These are phyloP conservation scores for Paedocypris sp. DNA, from an alignment of 2,113 vertebrate species.

Conservation along the genomic window DNA sequence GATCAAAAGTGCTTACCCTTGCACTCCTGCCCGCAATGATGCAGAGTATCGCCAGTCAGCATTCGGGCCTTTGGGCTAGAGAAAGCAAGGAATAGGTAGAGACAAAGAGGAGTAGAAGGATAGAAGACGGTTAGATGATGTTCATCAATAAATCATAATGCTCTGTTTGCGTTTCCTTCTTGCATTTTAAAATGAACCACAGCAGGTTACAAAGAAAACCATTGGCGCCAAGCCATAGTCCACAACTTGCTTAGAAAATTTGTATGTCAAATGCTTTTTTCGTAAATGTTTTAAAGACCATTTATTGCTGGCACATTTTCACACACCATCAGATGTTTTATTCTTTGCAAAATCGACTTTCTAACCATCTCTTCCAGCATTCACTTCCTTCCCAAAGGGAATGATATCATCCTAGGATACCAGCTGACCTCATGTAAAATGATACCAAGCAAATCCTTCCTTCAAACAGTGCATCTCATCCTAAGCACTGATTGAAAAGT, in stretches of 20 bases:
- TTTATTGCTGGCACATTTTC: too few species aligned
- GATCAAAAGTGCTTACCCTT: conserved; percentile 74
- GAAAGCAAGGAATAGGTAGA: conserved; percentile 15
- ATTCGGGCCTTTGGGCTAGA: conserved; percentile 87
- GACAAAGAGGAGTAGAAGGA: conserved; percentile 13
- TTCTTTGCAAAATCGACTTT: neutral
- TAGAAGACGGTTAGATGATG: conserved; percentile 45
- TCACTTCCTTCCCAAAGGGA: neutral
- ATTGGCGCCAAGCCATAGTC: conserved; percentile 29
- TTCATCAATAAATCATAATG: conserved; percentile 63
- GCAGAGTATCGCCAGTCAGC: conserved; percentile 98
- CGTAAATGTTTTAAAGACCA: too few species aligned
- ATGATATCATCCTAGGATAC: conserved; percentile 32
- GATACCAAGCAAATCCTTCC: conserved; percentile 15
- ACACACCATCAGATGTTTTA: neutral
- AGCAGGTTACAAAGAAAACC: conserved; percentile 34
- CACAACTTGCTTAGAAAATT: conserved; percentile 26
- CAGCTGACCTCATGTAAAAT: conserved; percentile 33
- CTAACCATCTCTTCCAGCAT: neutral
- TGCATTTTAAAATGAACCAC: conserved; percentile 47
- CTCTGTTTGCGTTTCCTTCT: conserved; percentile 44
- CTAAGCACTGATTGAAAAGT: neutral
- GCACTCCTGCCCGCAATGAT: conserved; percentile 89
- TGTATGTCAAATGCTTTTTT: conserved; percentile 13
- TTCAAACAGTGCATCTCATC: conserved; percentile 5